Base-by-base conservation (phyloP, 2,888 invertebrate species). In the Gymnoscelis rufifasciata region DNA sequence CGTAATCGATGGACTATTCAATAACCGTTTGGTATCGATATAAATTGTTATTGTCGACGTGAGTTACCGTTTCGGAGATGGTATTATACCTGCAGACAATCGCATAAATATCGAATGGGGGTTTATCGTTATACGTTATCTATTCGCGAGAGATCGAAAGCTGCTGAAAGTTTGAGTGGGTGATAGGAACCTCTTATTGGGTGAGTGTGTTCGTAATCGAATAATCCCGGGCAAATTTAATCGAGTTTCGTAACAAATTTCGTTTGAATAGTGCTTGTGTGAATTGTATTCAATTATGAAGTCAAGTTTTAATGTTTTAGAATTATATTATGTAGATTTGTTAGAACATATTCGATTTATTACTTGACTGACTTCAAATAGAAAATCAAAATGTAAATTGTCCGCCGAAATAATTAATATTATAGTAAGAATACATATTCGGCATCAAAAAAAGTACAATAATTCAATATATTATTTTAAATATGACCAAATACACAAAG, bases 61-160 rank as follows among this genome's bases (percentile, higher is more conserved):
- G 83, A 84, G 75, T 83, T 84, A 83, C 78, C 68, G 81, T 74
- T 78, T 74, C 70, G 66, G 67, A 74, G 82, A 83, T 75, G 77
- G 73, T 74, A 72, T 66, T 77, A 72, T 77, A 79, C 78, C 75
- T 72, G 58, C 77, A 75, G 79, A 82, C 80, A 79, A 78, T 72
- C 73, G 72, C 74, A 81, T 82, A 83, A 82, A 83, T 80, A 80
- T 72, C 71, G 67, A 68, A 59, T 60, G 56, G 66, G 68, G 62
- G 70, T 67, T 78, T 82, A 83, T 83, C 79, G 74, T 63, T 71
- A 71, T 70, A 68, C 67, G 65, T 68, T 71, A 79, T 80, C 81
- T 71, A 62, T 67, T 60, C 62, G 58, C 56, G 61, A 66, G 63
- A 62, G 78, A 78, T 71, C 68, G 72, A 72, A 71, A 65, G 63